Evolutionary conservation across 2,113 vertebrate species (phyloP), one percentile per base, ranked within the genome.

Genomic region (Sus scrofa): DNA sequence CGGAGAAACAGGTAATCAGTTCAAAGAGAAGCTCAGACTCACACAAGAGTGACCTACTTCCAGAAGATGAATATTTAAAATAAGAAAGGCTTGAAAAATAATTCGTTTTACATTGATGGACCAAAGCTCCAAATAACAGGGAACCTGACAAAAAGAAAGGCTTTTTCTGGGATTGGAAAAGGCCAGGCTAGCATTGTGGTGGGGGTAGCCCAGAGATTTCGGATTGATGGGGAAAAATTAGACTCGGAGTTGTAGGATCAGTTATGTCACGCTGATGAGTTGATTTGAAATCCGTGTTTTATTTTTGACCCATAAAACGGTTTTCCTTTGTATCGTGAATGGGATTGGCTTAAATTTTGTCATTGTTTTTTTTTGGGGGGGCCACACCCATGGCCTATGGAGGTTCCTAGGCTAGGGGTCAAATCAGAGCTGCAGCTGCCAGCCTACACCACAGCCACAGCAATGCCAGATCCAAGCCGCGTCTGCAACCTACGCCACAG

Each of bases 31-130:
- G 93, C 96, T 75, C 95, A 97, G 97, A 96, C 98, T 97, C 97
- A 84, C 96, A 93, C 93, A 97, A 97, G 97, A 97, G 58, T 98
- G 98, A 98, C 98, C 98, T 98, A 98, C 97, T 98, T 99, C 97
- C 89, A 95, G 93, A 94, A 92, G 94, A 98, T 94, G 96, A 96
- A 98, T 96, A 97, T 98, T 96, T 52, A 58, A 97, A 93, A 96
- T 82, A 37, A 93, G 94, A 97, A 95, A 97, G 90, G 34, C 94
- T 97, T 96, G 90, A 94, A 91, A 98, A 97, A 85, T 95, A 96
- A 96, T 96, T 94, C 8, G 1, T 84, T 96, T 95, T 91, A 52
- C 77, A 89, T 24, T 44, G 37, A 73, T 63, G 74, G 83, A 56
- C 65, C 27, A 32, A 67, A 54, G 34, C 60, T 73, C 70, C 52